Evolutionary conservation across 2,113 vertebrate genomes (phyloP).

Genomic region (Centropus bengalensis): DNA sequence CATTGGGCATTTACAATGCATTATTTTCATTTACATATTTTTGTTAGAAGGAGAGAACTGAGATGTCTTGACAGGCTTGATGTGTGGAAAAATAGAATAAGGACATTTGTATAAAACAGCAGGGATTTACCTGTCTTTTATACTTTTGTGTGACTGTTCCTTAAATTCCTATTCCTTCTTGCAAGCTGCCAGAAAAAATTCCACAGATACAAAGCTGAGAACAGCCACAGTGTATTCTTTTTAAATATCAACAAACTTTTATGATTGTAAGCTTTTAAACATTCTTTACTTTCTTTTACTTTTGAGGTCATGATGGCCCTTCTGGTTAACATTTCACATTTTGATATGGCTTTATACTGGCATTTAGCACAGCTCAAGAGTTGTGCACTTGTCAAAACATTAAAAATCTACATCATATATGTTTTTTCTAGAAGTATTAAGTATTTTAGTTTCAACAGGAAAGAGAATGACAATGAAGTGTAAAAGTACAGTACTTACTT

Average conservation of each 20-base stretch:
- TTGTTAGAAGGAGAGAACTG: slow-evolving; percentile 2
- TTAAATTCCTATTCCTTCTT: slow-evolving; percentile 64
- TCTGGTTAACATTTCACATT: slow-evolving; percentile 62
- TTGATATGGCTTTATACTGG: slow-evolving; percentile 50
- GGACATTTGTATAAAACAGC: slow-evolving; percentile 2
- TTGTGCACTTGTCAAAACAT: slow-evolving; percentile 61
- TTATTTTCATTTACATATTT: slow-evolving; percentile 58
- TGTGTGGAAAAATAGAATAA: not conserved
- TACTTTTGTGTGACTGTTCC: slow-evolving; percentile 4
- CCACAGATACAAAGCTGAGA: not conserved
- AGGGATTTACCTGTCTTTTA: slow-evolving; percentile 51
- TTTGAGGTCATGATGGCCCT: slow-evolving; percentile 20
- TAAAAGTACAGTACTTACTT: slow-evolving; percentile 14
- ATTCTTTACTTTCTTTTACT: not conserved
- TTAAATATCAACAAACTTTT: slow-evolving; percentile 56
- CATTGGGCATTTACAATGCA: not conserved
- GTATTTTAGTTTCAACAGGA: slow-evolving; percentile 28
- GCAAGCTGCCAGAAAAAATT: slow-evolving; percentile 47
- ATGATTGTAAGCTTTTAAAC: slow-evolving; percentile 31
- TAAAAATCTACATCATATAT: slow-evolving; percentile 27
- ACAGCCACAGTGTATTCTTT: slow-evolving; percentile 51
- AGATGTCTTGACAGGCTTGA: slow-evolving; percentile 38
- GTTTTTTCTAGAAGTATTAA: not conserved
- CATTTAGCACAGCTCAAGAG: slow-evolving; percentile 61
- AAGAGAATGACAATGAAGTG: not conserved